Conservation (phyloP, 2,797 vertebrate species). For the Cirrhinus molitorella region DNA sequence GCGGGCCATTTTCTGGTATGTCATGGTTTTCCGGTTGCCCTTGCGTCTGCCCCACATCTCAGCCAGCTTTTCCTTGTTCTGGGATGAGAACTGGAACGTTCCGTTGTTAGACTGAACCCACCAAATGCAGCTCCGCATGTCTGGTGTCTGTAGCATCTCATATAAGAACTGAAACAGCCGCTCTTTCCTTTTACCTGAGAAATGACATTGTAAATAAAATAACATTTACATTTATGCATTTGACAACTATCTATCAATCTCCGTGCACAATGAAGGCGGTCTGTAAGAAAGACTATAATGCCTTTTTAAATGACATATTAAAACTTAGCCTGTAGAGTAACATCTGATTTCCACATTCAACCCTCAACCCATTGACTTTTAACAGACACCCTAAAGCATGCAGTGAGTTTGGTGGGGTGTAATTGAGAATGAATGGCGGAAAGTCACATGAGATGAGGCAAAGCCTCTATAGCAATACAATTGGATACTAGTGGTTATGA, state of each 20-base stretch:
- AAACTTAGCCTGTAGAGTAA: not conserved
- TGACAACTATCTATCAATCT: not conserved
- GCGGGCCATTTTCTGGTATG: conserved; percentile 86
- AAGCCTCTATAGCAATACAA: no score
- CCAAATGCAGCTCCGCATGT: conserved; percentile 86
- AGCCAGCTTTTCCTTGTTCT: conserved; percentile 84
- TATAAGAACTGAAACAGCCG: conserved; percentile 85
- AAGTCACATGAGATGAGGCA: no score
- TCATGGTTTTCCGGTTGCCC: conserved; percentile 86
- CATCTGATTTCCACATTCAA: no score
- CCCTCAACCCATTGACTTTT: no score
- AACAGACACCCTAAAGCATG: no score
- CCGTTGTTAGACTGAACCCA: conserved; percentile 82
- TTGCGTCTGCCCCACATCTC: conserved; percentile 83
- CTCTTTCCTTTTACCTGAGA: conserved; percentile 83
- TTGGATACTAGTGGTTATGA: no score
- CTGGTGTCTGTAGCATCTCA: conserved; percentile 85
- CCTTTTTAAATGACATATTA: not conserved
- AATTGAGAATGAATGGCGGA: no score
- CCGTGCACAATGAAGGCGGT: not conserved
- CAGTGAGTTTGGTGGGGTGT: no score
- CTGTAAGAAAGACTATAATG: not conserved
- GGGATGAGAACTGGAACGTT: conserved; percentile 86
- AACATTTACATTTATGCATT: no score
- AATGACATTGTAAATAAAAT: not conserved